A percentile compares a stretch with the other conserved stretches of the same genome.
Evolutionary conservation across 2,113 vertebrate species (phyloP).

Genomic region (Mixornis gularis): DNA sequence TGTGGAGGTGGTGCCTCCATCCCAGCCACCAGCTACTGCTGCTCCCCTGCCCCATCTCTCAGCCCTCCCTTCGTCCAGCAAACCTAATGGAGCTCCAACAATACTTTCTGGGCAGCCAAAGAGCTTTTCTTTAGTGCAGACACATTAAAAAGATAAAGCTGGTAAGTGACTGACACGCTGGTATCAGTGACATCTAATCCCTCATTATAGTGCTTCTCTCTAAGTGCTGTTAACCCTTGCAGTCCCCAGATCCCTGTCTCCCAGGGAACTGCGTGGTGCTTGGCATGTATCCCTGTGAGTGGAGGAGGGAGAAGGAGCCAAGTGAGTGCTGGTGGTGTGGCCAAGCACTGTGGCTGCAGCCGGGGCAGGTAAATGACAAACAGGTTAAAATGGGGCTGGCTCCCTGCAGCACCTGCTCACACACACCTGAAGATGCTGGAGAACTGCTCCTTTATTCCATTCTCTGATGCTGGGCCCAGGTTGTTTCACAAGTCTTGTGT

Average conservation of each 20-base stretch:
- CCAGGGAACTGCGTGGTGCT: background rate
- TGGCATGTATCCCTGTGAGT: accelerated
- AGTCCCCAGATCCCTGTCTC: background rate
- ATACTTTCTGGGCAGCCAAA: background rate
- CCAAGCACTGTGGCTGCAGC: background rate
- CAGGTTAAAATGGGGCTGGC: background rate
- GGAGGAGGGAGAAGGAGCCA: background rate
- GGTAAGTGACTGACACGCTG: background rate
- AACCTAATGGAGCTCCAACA: background rate
- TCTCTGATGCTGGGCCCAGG: background rate
- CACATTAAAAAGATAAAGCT: background rate
- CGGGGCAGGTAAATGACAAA: background rate
- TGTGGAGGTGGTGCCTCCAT: accelerated
- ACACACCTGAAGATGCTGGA: background rate
- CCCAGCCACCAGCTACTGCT: background rate
- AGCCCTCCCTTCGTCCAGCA: background rate
- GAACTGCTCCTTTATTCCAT: background rate
- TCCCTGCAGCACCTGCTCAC: background rate
- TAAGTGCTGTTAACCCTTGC: background rate
- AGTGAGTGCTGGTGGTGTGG: accelerated
- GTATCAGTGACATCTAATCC: background rate
- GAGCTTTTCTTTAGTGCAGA: background rate
- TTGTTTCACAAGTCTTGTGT: background rate
- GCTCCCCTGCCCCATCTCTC: background rate
- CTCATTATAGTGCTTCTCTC: background rate